Percentiles rank a stretch among this genome's conserved stretches.
Evolutionary conservation across 2,113 vertebrate species (phyloP).

Genomic region (Colistium nudipinnis): DNA sequence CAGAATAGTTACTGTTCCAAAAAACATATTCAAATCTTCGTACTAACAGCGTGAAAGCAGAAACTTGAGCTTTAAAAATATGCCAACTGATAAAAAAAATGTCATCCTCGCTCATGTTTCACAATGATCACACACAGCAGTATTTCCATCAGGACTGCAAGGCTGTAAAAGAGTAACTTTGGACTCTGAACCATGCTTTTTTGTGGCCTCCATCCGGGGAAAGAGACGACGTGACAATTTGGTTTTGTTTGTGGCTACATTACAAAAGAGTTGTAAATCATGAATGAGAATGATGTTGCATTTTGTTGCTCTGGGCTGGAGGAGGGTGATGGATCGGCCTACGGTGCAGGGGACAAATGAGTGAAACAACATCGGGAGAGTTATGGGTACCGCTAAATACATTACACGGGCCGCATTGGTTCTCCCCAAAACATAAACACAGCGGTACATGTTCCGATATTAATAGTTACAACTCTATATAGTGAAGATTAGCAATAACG

Average conservation of each 20-base stretch:
- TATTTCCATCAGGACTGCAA: slow-evolving; percentile 10
- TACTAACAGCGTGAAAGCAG: slow-evolving; percentile 8
- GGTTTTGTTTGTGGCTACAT: slow-evolving; percentile 56
- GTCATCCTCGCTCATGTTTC: slow-evolving; percentile 27
- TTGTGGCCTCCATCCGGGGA: slow-evolving; percentile 24
- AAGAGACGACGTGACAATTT: slow-evolving; percentile 34
- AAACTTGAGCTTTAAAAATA: too few relatives aligned
- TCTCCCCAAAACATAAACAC: not conserved
- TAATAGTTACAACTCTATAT: not conserved
- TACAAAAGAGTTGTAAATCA: slow-evolving; percentile 71
- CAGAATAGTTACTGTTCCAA: too few relatives aligned
- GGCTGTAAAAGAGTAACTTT: slow-evolving; percentile 50
- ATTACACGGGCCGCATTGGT: not conserved
- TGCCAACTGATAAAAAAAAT: slow-evolving; percentile 14
- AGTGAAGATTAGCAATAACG: slow-evolving; percentile 1
- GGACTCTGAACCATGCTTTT: slow-evolving; percentile 41
- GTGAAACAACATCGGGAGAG: slow-evolving; percentile 45
- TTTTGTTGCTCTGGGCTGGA: slow-evolving; percentile 64
- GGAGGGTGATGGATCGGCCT: slow-evolving; percentile 69
- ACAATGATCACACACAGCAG: slow-evolving; percentile 26
- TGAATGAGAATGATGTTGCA: slow-evolving; percentile 63
- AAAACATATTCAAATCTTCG: too few relatives aligned
- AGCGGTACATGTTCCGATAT: not conserved
- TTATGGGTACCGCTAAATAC: slow-evolving; percentile 28
- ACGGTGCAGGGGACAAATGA: slow-evolving; percentile 57